These are phyloP conservation scores for Halichondria panicea DNA, from an alignment of 37 sponge, comb jelly and placozoan species.

Conservation along the genomic window DNA sequence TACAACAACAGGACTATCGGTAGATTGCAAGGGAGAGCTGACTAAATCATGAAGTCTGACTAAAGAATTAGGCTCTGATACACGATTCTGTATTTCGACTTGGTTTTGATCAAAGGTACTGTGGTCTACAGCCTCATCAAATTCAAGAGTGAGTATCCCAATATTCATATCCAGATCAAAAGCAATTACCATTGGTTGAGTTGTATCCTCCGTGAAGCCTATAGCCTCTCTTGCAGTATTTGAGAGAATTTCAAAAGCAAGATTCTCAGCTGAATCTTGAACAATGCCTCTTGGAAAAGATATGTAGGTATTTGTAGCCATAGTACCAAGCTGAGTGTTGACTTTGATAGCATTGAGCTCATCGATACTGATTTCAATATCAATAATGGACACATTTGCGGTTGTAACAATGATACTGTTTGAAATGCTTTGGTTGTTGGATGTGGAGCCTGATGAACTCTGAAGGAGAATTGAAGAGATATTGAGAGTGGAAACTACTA, in stretches of 20 bases:
- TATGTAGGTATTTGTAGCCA: conserved; percentile 44
- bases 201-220: conserved; percentile 49
- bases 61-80: conserved; percentile 8
- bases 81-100: conserved; percentile 45
- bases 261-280: conserved; percentile 63
- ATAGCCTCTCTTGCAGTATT: conserved; percentile 21
- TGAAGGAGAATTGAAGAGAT: conserved; percentile 51
- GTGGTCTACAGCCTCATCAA: conserved; percentile 68
- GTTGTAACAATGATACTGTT: conserved; percentile 9
- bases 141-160: conserved; percentile 42
- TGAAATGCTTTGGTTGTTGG: conserved; percentile 18
- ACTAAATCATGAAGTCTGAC: conserved; percentile 4
- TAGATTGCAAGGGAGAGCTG: not conserved
- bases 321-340: conserved; percentile 61
- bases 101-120: conserved; percentile 31
- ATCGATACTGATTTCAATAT: conserved; percentile 35
- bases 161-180: conserved; percentile 75
- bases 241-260: conserved; percentile 21
- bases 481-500: conserved; percentile 56
- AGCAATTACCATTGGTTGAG: conserved; percentile 40
- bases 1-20: conserved; percentile 33
- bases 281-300: conserved; percentile 42
- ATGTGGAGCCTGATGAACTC: not conserved
- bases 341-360: conserved; percentile 79
- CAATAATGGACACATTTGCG: conserved; percentile 5